Evolutionary conservation across 2,888 invertebrate genomes (phyloP), one percentile per base, ranked within the genome.

Genomic region (Cenopis cana): DNA sequence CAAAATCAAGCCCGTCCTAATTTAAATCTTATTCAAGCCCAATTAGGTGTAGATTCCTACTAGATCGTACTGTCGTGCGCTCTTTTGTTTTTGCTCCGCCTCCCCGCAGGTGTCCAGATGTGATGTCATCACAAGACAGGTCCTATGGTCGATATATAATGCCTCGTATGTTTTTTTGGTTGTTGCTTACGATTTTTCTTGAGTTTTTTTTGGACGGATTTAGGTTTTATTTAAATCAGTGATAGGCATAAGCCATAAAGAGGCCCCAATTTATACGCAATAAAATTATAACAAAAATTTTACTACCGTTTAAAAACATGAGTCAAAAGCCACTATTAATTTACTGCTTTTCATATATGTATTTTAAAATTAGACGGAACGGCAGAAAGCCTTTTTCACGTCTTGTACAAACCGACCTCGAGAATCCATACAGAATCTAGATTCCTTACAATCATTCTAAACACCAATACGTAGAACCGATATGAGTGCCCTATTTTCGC

Each of bases 71-170:
- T 56, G n/a, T 20, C 20, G 29, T 29, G 55, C 10, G 52, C 3
- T 36, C 38, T 64, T 52, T 64, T 64, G 64, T 54, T 64, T 38
- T 20, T 38, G 52, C 36, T 9, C 52, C 6, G 12, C 18, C 3
- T 29, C 36, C 14, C 17, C 52, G 20, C 64, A 64, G 64, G 64
- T 64, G 66, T 66, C 66, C 66, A 29, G 18, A 24, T 29, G 55
- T 66, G 66, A 66, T 66, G 66, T 66, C 66, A 66, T 49, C 56
- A 38, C 56, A 17, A 55, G 56, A 66, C 66, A 49, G 66, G 66
- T 66, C 64, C 52, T 52, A 41, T 18, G 50, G 20, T 18, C 62
- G 62, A 36, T 36, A 52, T 52, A 64, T 62, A 33, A 46, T 46
- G 49, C 46, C 46, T 38, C 36, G 11, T 24, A 17, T 54, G 12